A percentile compares a stretch with the other conserved stretches of the same genome.
phyloP scores from a whole-genome alignment of 2,888 invertebrate species.

The Leucophora obtusa region DNA sequence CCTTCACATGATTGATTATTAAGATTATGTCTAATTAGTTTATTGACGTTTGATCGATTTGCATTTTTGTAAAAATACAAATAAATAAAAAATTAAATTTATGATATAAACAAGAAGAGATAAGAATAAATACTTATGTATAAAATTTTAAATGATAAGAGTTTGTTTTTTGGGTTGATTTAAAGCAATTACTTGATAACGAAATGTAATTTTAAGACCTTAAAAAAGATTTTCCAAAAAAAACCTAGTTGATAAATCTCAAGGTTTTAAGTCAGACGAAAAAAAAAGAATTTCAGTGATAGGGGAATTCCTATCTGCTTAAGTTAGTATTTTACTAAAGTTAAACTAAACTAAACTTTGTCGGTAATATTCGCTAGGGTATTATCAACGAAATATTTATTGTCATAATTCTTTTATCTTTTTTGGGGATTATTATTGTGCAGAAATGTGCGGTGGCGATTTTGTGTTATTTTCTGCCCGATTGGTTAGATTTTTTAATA shows the following conservation, averaged over 20 bases:
- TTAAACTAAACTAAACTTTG: too few species aligned
- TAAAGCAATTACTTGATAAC: slow-evolving; percentile 12
- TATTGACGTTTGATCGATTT: slow-evolving; percentile 65
- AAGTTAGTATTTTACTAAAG: not conserved
- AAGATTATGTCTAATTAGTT: slow-evolving; percentile 59
- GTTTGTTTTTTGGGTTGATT: not conserved
- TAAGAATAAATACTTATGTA: slow-evolving; percentile 11
- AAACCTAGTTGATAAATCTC: not conserved
- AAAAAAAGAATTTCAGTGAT: not conserved
- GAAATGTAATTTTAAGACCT: slow-evolving; percentile 23
- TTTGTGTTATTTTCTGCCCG: too few species aligned
- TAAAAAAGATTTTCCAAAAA: not conserved
- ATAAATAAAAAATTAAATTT: slow-evolving; percentile 18
- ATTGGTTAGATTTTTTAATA: too few species aligned
- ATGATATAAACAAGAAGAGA: slow-evolving; percentile 42
- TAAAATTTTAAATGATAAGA: not conserved
- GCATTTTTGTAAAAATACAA: slow-evolving; percentile 23
- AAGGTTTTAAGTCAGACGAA: not conserved
- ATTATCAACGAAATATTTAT: too few species aligned
- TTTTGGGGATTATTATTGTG: too few species aligned
- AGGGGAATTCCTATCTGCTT: not conserved
- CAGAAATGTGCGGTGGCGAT: too few species aligned
- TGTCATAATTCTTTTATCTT: too few species aligned
- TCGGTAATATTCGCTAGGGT: too few species aligned
- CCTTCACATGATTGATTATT: slow-evolving; percentile 47